Percentiles rank a stretch among this genome's conserved stretches.
These are phyloP conservation scores for Trichomalopsis sarcophagae DNA, from an alignment of 1,140 invertebrate genomes.

Conservation along the genomic window DNA sequence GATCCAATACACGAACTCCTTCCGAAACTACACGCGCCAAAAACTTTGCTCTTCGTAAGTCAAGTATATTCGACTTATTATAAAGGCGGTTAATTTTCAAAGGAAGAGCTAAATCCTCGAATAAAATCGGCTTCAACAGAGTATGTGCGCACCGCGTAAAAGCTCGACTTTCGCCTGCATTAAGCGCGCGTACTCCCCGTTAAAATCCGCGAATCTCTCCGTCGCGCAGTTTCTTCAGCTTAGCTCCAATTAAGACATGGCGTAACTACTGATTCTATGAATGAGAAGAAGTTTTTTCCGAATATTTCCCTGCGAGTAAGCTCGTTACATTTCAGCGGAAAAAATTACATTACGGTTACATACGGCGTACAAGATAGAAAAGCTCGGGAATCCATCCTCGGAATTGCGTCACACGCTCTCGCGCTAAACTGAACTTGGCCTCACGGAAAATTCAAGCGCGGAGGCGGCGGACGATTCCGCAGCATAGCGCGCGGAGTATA, in stretches of 20 bases:
- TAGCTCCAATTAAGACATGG: not conserved
- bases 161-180: too few relatives aligned
- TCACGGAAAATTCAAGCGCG: conserved; percentile 22
- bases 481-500: not conserved
- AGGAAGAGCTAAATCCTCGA: not conserved
- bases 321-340: not conserved
- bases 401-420: not conserved
- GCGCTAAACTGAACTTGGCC: conserved; percentile 1
- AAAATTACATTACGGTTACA: not conserved
- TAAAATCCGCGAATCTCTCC: too few relatives aligned
- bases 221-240: not conserved
- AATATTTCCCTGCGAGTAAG: not conserved
- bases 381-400: not conserved
- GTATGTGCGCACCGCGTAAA: too few relatives aligned
- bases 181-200: too few relatives aligned
- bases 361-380: not conserved
- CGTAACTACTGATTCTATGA: not conserved
- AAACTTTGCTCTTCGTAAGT: not conserved
- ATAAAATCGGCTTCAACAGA: not conserved
- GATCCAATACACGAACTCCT: not conserved
- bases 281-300: not conserved
- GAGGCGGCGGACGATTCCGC: not conserved
- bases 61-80: not conserved
- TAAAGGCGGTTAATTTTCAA: too few relatives aligned
- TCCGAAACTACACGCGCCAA: not conserved